These are phyloP conservation scores for Cactoblastis cactorum DNA, from an alignment of 2,888 invertebrate genomes.

Conservation along the genomic window DNA sequence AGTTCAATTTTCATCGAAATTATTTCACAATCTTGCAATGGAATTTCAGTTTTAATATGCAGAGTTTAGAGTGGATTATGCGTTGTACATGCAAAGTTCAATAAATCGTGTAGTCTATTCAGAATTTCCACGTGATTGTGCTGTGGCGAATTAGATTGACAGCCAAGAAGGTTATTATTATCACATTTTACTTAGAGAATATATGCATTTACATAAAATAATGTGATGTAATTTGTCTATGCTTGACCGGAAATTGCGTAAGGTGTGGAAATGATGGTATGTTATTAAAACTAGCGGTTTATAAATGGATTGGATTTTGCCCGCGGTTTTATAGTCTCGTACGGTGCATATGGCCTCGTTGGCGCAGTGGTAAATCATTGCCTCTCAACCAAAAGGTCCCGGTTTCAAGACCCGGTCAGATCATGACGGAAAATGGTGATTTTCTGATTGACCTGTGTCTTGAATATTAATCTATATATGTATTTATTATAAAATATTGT, in stretches of 20 bases:
- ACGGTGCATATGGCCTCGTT: too few relatives aligned
- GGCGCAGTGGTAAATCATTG: too few relatives aligned
- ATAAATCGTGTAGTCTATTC: constrained; percentile 40
- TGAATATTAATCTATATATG: too few relatives aligned
- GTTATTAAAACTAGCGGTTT: constrained; percentile 3
- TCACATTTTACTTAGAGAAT: constrained; percentile 69
- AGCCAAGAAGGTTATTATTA: constrained; percentile 75
- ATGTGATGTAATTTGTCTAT: constrained; percentile 50
- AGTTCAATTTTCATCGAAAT: constrained; percentile 24
- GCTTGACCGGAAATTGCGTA: constrained; percentile 25
- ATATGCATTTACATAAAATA: constrained; percentile 54
- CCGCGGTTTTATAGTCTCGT: not conserved
- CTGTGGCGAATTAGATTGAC: constrained; percentile 74
- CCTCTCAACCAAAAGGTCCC: too few relatives aligned
- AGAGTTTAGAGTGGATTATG: constrained; percentile 35
- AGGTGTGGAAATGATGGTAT: constrained; percentile 8
- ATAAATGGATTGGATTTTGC: constrained; percentile 5
- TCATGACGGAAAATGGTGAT: too few relatives aligned
- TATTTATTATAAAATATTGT: too few relatives aligned
- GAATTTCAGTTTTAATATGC: constrained; percentile 41
- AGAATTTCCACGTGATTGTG: constrained; percentile 62
- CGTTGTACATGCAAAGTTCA: constrained; percentile 26
- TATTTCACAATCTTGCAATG: constrained; percentile 24
- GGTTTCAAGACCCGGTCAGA: too few relatives aligned
- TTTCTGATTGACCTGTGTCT: too few relatives aligned